Base-by-base conservation (phyloP, 2,888 invertebrate genomes). In the Prosopocoilus inquinatus region DNA sequence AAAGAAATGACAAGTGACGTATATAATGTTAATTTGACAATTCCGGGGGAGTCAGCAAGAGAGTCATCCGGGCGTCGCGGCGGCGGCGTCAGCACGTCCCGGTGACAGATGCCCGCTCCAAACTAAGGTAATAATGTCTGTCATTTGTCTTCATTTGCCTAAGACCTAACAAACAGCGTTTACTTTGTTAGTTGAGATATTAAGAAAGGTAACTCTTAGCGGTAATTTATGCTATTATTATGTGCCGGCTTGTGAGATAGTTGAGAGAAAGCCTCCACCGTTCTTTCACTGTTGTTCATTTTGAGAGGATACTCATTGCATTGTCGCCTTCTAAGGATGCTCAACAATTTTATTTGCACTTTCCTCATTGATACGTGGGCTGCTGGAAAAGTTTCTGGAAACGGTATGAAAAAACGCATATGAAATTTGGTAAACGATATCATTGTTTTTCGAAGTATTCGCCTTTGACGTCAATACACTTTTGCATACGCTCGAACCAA, bases 71-170 rank as follows among this genome's bases (percentile, higher is more conserved):
- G 64, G 63, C 62, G 63, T 61, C 60, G 16, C 50, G 47, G 20
- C 33, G 47, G 34, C 41, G 61, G 57, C 64, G 69, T 70, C 68
- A 66, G 68, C 70, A 65, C 63, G 64, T 65, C 62, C 64, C 56
- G 57, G 68, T 70, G 66, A 67, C 66, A 64, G 74, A 72, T 73
- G 71, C 68, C 68, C 66, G 62, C 61, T 66, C 68, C 72, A 70
- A 72, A 73, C 74, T 71, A 72, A 75, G 74, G 75, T 75, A 75
- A 75, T 75, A 75, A 75, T 70, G 73, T 69, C 69, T 66, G 70
- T 71, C 74, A 73, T 76, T 74, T 73, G 73, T 76, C 75, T 76
- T 76, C 72, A 76, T 76, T 75, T 75, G 73, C 75, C 70, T 72
- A 72, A 71, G 69, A 73, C 70, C 65, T 62, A 66, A 64, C 67